These are phyloP conservation scores for Eugnorisma glareosa DNA, from an alignment of 2,888 invertebrate genomes.

Conservation along the genomic window DNA sequence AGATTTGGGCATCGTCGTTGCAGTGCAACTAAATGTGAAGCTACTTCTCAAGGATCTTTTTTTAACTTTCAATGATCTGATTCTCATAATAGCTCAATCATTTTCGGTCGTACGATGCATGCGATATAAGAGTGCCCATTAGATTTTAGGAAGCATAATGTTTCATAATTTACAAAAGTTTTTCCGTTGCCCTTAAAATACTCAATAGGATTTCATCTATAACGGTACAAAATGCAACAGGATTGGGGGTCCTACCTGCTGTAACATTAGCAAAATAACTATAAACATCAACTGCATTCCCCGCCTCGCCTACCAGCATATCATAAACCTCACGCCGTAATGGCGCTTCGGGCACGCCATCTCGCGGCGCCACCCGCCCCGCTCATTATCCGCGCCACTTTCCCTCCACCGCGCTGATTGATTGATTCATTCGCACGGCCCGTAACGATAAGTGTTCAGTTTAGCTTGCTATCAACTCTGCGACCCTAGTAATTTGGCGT, in stretches of 20 bases:
- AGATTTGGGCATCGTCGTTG: background rate
- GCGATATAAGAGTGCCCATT: background rate
- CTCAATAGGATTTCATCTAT: background rate
- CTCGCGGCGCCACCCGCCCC: slow-evolving; percentile 67
- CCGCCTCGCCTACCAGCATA: slow-evolving; percentile 33
- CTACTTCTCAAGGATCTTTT: background rate
- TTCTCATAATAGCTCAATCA: background rate
- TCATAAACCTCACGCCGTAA: slow-evolving; percentile 46
- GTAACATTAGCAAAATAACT: background rate
- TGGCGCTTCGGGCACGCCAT: slow-evolving; percentile 63
- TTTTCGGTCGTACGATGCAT: background rate
- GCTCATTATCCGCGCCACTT: slow-evolving; percentile 76
- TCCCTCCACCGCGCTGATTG: slow-evolving; percentile 74
- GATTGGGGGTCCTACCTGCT: background rate
- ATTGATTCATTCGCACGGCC: slow-evolving; percentile 80
- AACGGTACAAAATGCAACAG: background rate
- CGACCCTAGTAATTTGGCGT: slow-evolving; percentile 65
- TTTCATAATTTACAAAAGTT: background rate
- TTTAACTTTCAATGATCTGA: background rate
- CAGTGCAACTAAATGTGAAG: background rate
- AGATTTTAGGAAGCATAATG: background rate
- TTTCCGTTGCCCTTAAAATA: background rate
- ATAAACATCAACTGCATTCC: slow-evolving; percentile 12
- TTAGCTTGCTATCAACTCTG: slow-evolving; percentile 81
- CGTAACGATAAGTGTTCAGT: slow-evolving; percentile 82